These are phyloP conservation scores for Colletes latitarsis DNA, from an alignment of 1,140 invertebrate genomes.

Conservation along the genomic window DNA sequence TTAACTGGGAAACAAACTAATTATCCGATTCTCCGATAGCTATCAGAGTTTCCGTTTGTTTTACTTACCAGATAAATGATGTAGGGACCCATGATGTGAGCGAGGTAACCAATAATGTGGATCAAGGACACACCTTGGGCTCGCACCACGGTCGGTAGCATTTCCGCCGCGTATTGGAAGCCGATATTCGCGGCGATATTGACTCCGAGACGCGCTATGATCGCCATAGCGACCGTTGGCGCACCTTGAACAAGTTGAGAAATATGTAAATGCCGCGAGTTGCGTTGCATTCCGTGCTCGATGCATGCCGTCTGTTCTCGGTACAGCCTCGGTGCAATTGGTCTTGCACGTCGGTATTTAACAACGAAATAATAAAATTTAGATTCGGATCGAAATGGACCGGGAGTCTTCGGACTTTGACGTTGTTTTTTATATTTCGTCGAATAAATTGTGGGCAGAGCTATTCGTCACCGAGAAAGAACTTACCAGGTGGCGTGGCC, in stretches of 20 bases:
- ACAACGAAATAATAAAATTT: too few relatives aligned
- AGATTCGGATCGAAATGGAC: too few relatives aligned
- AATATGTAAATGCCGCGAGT: constrained; percentile 36
- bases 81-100: constrained; percentile 90
- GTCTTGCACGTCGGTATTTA: neutral
- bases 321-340: neutral
- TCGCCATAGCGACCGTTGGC: constrained; percentile 87
- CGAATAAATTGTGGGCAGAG: neutral
- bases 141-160: constrained; percentile 92
- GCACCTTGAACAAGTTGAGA: constrained; percentile 38
- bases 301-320: neutral
- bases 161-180: constrained; percentile 93
- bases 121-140: constrained; percentile 92
- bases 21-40: neutral
- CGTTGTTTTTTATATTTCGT: neutral
- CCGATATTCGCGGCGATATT: constrained; percentile 95
- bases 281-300: neutral
- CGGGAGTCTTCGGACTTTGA: too few relatives aligned
- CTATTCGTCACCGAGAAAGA: neutral
- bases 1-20: too few relatives aligned
- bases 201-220: constrained; percentile 90
- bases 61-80: constrained; percentile 87
- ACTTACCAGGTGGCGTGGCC: constrained; percentile 85
- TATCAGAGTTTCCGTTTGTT: neutral
- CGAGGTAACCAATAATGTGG: constrained; percentile 92